Conservation (phyloP, 35 echinoderm and acorn worm species). For the Anneissia japonica region DNA sequence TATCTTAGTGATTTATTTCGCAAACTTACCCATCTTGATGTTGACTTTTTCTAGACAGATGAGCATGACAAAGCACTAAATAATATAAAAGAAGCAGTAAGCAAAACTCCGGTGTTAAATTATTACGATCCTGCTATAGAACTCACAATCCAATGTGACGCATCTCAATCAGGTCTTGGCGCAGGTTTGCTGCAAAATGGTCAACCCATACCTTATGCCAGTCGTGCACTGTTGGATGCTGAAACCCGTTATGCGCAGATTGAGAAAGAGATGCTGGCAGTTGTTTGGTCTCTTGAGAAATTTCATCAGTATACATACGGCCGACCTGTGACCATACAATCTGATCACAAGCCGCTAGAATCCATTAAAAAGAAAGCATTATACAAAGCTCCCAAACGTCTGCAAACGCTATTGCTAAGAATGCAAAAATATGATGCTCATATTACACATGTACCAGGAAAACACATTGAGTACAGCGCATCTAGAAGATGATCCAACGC, state of each 20-base stretch:
- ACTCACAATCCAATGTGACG: conserved; percentile 29
- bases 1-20: conserved; percentile 22
- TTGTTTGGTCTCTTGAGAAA: too few species aligned
- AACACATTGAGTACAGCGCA: conserved; percentile 51
- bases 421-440: conserved; percentile 39
- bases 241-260: too few species aligned
- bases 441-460: conserved; percentile 47
- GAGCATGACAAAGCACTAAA: conserved; percentile 32
- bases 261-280: too few species aligned
- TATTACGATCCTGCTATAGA: conserved; percentile 40
- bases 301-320: too few species aligned
- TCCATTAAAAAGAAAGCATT: conserved; percentile 46
- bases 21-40: conserved; percentile 35
- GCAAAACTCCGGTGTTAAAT: conserved; percentile 28
- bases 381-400: conserved; percentile 40
- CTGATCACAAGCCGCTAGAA: too few species aligned
- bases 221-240: background rate
- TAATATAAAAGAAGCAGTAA: conserved; percentile 36
- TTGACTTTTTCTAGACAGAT: conserved; percentile 35
- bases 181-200: conserved; percentile 22
- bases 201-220: conserved; percentile 44
- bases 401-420: conserved; percentile 48
- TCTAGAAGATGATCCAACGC: conserved; percentile 7
- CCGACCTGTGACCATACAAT: too few species aligned
- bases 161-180: conserved; percentile 38